Conservation (phyloP, 2,113 vertebrate genomes). For the Syngnathus scovelli region DNA sequence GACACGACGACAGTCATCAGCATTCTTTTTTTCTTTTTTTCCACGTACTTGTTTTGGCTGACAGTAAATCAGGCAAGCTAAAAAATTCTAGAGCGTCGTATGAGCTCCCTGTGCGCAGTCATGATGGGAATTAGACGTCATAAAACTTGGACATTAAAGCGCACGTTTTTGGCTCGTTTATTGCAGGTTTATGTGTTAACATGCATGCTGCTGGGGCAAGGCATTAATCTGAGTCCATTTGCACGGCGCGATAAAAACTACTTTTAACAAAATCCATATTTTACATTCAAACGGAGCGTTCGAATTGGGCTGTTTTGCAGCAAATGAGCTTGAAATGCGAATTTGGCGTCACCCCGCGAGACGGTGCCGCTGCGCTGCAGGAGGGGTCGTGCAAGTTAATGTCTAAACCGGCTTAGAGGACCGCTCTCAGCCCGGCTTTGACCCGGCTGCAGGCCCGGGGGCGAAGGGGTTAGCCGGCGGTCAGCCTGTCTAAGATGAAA, state of each 20-base stretch:
- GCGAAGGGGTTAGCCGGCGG: conserved; percentile 65
- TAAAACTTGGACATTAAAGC: neutral
- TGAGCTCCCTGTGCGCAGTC: neutral
- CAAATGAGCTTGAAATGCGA: neutral
- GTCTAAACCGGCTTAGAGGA: conserved; percentile 66
- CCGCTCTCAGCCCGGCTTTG: conserved; percentile 65
- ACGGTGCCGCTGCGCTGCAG: conserved; percentile 24
- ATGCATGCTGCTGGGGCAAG: neutral
- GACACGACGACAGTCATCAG: neutral
- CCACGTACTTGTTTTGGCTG: neutral
- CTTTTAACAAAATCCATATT: too few species aligned
- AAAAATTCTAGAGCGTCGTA: neutral
- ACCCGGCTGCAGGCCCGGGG: conserved; percentile 63
- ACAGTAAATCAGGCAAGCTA: neutral
- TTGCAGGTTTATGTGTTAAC: neutral
- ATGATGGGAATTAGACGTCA: neutral
- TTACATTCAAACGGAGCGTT: neutral
- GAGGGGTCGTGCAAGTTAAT: conserved; percentile 62
- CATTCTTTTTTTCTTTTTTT: too few species aligned
- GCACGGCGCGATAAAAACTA: too few species aligned
- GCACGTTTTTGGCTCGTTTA: neutral
- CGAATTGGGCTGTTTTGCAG: neutral
- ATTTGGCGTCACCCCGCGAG: neutral
- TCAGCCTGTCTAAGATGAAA: conserved; percentile 75
- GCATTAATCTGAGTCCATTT: neutral